Base-by-base conservation (phyloP, 2,888 invertebrate genomes). In the Agrilus mali region DNA sequence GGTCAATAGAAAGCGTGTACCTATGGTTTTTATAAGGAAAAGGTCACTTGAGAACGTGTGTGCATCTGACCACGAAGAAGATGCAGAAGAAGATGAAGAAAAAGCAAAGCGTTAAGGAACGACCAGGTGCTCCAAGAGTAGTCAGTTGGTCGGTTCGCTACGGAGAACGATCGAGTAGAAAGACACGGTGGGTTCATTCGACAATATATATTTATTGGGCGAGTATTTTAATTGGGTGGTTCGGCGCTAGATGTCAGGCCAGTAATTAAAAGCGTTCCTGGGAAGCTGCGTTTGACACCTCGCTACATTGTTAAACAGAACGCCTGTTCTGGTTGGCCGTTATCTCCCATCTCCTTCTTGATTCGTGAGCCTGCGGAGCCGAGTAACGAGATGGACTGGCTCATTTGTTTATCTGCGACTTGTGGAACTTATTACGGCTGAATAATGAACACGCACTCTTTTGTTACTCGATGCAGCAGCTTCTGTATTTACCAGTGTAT, bases 221-320 rank as follows among this genome's bases (percentile, higher is more conserved):
- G 56, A 58, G 60, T 58, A 63, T 63, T 65, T 65, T 64, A 64
- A 64, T 64, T 64, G 64, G 62, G 57, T 60, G 61, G 64, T 60
- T 63, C 59, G 62, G 61, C 59, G 62, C 61, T 61, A 61, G 60
- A 64, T 62, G 64, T 63, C 63, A 63, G 63, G 55, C 55, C 53
- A 58, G 61, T 65, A 66, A 66, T 66, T 66, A 66, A 66, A 65
- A 64, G 63, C 57, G 60, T 59, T 58, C 59, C 57, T 59, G 63
- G 60, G 64, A 62, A 64, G 63, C 61, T 58, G 56, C 55, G 58
- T 65, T 63, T 65, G 65, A 66, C 66, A 66, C 66, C 66, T 66
- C 58, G 54, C 60, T 64, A 63, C 64, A 63, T 64, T 64, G 64
- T 65, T 64, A 64, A 63, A 60, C 60, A 55, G 57, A 55, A 53